Percentiles rank a stretch among this genome's conserved stretches.
These are phyloP conservation scores for Platysternon megacephalum DNA, from an alignment of 2,113 vertebrate genomes.

Conservation along the genomic window DNA sequence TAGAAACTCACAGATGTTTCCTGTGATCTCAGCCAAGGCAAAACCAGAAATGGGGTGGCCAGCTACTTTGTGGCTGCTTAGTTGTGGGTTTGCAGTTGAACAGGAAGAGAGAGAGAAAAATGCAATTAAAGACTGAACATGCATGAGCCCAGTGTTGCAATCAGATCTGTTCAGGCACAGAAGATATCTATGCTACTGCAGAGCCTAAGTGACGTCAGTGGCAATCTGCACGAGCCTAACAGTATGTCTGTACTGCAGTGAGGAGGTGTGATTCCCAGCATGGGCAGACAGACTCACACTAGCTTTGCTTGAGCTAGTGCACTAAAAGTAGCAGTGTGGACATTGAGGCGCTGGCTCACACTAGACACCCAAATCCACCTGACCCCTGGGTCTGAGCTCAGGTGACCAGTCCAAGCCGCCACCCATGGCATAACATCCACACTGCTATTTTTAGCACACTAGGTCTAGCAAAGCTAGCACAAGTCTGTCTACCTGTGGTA, in stretches of 20 bases:
- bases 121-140: not conserved
- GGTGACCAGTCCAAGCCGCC: no score
- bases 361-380: no score
- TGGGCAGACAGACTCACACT: no score
- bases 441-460: no score
- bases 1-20: not conserved
- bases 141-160: not conserved
- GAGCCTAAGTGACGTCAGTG: not conserved
- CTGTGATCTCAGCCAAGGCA: not conserved
- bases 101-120: fast-evolving
- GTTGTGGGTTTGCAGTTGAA: not conserved
- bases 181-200: not conserved
- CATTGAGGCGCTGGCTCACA: no score
- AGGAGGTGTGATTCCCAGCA: no score
- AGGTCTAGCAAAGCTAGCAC: no score
- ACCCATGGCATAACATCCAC: no score
- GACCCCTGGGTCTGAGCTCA: no score
- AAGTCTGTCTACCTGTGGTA: not conserved
- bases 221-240: not conserved
- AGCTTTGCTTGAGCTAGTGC: no score
- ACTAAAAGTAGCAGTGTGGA: no score
- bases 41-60: not conserved
- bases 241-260: no score
- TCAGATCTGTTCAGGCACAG: not conserved
- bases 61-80: not conserved